Evolutionary conservation across 35 echinoderm and acorn worm species (phyloP), one percentile per base, ranked within the genome.

Genomic region (Holothuria glaberrima): DNA sequence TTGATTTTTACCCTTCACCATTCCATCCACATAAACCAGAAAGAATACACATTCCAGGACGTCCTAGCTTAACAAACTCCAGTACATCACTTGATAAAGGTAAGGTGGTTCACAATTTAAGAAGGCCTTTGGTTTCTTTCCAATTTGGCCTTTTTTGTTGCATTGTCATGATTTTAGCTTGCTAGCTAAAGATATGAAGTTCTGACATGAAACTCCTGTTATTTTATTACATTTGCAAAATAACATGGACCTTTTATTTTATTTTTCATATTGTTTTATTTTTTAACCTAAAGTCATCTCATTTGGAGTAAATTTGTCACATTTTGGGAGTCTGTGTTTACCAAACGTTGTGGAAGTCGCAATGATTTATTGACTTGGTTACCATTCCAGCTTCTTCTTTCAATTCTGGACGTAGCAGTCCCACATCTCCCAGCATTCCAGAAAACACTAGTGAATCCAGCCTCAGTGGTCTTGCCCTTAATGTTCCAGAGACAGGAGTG

Each of bases 21-120:
- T 84, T 84, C 80, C 79, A 38, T 17, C 45, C 67, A 36, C 71
- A 33, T 32, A 91, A 86, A 75, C 58, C 69, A n/a, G 45, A 56
- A 68, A 91, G 90, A 83, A 91, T 91, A 48, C 90, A 75, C 48
- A 68, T 91, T 86, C 90, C 90, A 52, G 16, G 6, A 9, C 54
- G 10, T 31, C 87, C 68, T 30, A 85, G 80, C 35, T 68, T 59
- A 22, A 48, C 90, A 34, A 91, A 44, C 65, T 91, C 94, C 41
- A 91, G 86, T 21, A 92, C 86, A 59, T 95, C 94, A n/a, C 86
- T 91, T 71, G 94, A 95, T 46, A 92, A 64, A 68, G 90, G 94
- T 95, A 30, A 84, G 90, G 60, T 41, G 36, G 36, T 41, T 41
- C 36, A 41, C n/a, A 54, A 9, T 17, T 9, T 54, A 2, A 54